These are phyloP conservation scores for Pangasius djambal DNA, from an alignment of 2,797 vertebrate species.

Conservation along the genomic window DNA sequence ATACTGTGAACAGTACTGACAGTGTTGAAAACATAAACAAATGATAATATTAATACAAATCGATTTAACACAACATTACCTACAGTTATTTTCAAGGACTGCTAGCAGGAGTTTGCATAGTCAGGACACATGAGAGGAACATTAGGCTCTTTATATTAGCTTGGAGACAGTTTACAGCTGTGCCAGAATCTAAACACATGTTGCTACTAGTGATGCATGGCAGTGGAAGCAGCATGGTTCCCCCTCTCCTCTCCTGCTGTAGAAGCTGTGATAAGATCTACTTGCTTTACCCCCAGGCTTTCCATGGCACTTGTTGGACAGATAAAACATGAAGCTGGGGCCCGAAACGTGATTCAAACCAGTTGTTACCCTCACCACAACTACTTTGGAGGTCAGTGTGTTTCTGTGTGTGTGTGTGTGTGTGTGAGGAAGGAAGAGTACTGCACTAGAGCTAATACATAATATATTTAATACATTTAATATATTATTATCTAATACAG, in stretches of 20 bases:
- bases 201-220: constrained; percentile 42
- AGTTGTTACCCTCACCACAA: constrained; percentile 46
- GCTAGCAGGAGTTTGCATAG: neutral
- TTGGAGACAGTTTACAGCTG: constrained; percentile 3
- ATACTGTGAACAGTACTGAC: neutral
- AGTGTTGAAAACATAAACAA: neutral
- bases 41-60: neutral
- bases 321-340: constrained; percentile 50
- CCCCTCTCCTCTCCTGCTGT: constrained; percentile 38
- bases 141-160: constrained; percentile 27
- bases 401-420: neutral
- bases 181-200: constrained; percentile 35
- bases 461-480: too few relatives aligned
- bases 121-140: constrained; percentile 11
- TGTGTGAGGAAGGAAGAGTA: neutral
- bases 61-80: neutral
- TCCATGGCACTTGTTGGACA: constrained; percentile 52
- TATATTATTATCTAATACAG: neutral
- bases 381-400: neutral
- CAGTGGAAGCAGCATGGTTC: constrained; percentile 33
- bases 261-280: constrained; percentile 55
- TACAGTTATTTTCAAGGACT: neutral
- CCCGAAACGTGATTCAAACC: constrained; percentile 53
- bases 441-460: neutral
- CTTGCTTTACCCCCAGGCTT: constrained; percentile 46